Base-by-base conservation (phyloP, 1,140 invertebrate species). In the Ceratoteleas bidentatus region DNA sequence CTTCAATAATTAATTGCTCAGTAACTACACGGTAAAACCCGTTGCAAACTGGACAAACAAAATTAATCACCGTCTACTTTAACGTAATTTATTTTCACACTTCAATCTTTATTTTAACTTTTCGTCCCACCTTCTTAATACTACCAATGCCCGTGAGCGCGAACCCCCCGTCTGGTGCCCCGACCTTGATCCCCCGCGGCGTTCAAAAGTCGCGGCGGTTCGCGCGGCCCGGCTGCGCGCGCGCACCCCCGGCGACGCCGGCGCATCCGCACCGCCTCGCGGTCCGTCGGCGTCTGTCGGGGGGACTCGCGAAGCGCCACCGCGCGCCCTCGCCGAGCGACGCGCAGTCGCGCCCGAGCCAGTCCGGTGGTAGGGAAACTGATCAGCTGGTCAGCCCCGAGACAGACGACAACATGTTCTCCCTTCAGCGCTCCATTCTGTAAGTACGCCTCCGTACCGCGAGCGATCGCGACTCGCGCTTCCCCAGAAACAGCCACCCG, bases 351-450 rank as follows among this genome's bases (percentile, higher is more conserved):
- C 88, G 85, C 81, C 76, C 38, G 40, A 73, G 54, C 61, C 68
- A 76, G 58, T 83, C 72, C 68, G 75, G 79, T 65, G 84, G 85
- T 86, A 85, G 87, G 87, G 87, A 80, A 88, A 86, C 82, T 74
- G 85, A 89, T 89, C 88, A 90, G 88, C 88, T 90, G 88, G 77
- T 85, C 77, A 85, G 69, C 83, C 85, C 81, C 83, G 78, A 49
- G 74, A 64, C 82, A 3, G 3, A 15, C 62, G 75, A 87, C 64
- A 91, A 87, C 64, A 91, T 91, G 90, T 90, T 90, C 83, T 87
- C 89, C 75, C 84, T 91, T 74, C 90, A 90, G 74, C 88, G 83
- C 52, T 90, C 85, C 74, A 77, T 90, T 84, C 83, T 90, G 90
- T 91, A 84, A 91, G 90, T 91, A 91, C 52, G 7, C 49, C 2